Conservation (phyloP, 2,888 invertebrate genomes). For the Cryptophagus acutangulus region DNA sequence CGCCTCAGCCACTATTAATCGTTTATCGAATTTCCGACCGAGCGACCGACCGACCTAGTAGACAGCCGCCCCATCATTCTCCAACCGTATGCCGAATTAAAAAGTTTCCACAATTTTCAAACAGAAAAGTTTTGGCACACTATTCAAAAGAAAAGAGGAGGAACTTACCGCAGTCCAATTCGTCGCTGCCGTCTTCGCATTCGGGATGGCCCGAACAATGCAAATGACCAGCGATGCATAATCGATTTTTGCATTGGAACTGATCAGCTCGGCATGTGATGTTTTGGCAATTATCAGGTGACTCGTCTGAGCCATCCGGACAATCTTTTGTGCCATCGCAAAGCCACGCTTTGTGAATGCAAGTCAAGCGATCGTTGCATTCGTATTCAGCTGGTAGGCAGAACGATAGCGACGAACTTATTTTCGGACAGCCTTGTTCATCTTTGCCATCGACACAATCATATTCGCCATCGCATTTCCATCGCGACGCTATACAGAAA, state of each 20-base stretch:
- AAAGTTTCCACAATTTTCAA: background rate
- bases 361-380: conserved; percentile 74
- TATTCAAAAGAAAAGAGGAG: too few species aligned
- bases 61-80: too few species aligned
- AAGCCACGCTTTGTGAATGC: conserved; percentile 75
- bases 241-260: conserved; percentile 77
- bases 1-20: too few species aligned
- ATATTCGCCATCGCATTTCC: conserved; percentile 83
- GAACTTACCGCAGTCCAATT: conserved; percentile 69
- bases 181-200: conserved; percentile 82
- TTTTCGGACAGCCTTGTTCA: conserved; percentile 63
- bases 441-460: conserved; percentile 83
- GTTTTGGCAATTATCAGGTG: conserved; percentile 61
- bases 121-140: too few species aligned
- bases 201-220: conserved; percentile 78
- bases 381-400: conserved; percentile 71
- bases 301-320: conserved; percentile 76
- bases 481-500: conserved; percentile 71
- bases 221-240: conserved; percentile 74
- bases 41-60: too few species aligned
- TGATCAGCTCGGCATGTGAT: conserved; percentile 79
- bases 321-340: conserved; percentile 84
- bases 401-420: conserved; percentile 55
- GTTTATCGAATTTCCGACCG: too few species aligned
- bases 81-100: too few species aligned